Evolutionary conservation across 2,113 vertebrate species (phyloP).

Genomic region (Himantopus leucocephalus): DNA sequence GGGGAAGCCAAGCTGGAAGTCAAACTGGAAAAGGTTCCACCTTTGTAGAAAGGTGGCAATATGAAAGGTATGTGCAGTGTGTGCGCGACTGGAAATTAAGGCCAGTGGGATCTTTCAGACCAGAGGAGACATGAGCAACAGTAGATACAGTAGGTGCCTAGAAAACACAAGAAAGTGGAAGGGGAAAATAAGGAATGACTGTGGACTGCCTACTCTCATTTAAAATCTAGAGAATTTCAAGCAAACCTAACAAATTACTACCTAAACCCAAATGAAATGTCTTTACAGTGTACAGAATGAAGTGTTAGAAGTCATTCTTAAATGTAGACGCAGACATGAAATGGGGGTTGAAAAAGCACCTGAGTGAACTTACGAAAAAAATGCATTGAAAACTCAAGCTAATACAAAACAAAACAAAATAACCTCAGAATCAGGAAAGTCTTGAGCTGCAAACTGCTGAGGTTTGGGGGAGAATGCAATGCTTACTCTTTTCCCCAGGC

Average conservation of each 20-base stretch:
- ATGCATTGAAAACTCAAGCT: neutral
- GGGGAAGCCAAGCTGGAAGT: neutral
- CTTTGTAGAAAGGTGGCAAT: neutral
- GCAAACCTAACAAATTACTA: neutral
- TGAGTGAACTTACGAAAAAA: neutral
- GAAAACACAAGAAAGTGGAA: neutral
- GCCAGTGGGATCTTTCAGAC: neutral
- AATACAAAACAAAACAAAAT: neutral
- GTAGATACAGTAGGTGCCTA: neutral
- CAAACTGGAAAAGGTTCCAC: neutral
- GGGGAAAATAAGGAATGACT: neutral
- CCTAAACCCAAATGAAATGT: neutral
- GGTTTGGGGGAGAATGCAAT: neutral
- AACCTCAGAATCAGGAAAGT: neutral
- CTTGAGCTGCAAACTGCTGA: neutral
- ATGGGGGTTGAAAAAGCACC: neutral
- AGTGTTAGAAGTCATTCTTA: neutral
- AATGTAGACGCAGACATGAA: neutral
- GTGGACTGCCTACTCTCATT: neutral
- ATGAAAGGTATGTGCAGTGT: neutral
- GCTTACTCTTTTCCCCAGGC: neutral
- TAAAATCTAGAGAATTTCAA: neutral
- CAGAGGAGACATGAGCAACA: neutral
- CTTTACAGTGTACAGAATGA: neutral
- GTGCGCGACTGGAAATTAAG: neutral